Evolutionary conservation across 2,888 invertebrate species (phyloP).

Genomic region (Eupithecia pulchellata): DNA sequence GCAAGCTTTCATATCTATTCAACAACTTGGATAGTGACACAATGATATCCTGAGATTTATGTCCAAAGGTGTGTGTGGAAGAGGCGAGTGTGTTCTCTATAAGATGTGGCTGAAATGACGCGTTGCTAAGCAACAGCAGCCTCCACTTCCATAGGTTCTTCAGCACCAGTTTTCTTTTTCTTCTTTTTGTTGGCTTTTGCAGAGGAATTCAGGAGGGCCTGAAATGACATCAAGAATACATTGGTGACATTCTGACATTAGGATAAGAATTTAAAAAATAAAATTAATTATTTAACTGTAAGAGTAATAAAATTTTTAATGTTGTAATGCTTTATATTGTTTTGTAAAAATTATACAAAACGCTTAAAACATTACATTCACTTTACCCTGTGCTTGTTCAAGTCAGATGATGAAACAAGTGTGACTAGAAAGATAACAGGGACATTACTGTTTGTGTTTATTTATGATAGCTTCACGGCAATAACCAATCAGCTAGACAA

Average conservation of each 20-base stretch:
- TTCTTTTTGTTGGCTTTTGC: conserved; percentile 96
- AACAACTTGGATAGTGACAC: conserved; percentile 31
- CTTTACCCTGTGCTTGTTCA: conserved; percentile 83
- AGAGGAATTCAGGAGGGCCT: conserved; percentile 90
- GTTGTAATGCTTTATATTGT: conserved; percentile 77
- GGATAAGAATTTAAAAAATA: background rate
- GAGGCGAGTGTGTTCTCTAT: conserved; percentile 54
- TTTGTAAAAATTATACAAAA: conserved; percentile 59
- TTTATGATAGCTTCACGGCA: background rate
- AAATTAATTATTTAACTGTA: background rate
- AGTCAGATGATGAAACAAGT: conserved; percentile 57
- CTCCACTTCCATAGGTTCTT: conserved; percentile 86
- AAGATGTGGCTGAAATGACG: conserved; percentile 46
- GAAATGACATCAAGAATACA: conserved; percentile 40
- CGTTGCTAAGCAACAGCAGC: conserved; percentile 80
- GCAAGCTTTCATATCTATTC: conserved; percentile 19
- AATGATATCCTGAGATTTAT: conserved; percentile 41
- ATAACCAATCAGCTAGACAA: background rate
- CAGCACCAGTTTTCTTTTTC: conserved; percentile 91
- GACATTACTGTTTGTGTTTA: conserved; percentile 33
- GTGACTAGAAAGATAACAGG: conserved; percentile 79
- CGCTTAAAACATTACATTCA: conserved; percentile 72
- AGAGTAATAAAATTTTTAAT: conserved; percentile 38
- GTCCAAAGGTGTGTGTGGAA: conserved; percentile 42
- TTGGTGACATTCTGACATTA: conserved; percentile 6